Evolutionary conservation across 2,113 vertebrate genomes (phyloP), one percentile per base, ranked within the genome.

Genomic region (Balaeniceps rex): DNA sequence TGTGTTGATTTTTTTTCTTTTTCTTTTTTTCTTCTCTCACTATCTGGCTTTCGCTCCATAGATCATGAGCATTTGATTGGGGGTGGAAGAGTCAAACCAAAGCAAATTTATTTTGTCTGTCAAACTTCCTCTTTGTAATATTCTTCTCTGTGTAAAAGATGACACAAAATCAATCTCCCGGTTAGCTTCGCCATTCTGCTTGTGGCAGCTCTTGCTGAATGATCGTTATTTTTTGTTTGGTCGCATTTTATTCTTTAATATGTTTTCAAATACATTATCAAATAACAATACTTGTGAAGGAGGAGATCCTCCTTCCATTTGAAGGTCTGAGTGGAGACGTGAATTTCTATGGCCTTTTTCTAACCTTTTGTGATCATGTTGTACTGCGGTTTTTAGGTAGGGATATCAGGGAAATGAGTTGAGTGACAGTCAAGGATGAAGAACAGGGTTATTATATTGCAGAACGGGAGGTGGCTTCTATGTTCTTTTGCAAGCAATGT

Each of bases 131-230:
- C 16, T 89, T 74, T 66, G 51, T 80, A 91, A 89, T 97, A 89
- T 70, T 95, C 72, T 84, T 63, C 66, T 83, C 74, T 31, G 12
- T 72, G 94, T 93, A 94, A 83, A 93, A 93, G 87, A 72, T 82
- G 93, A 91, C 95, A 95, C 70, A 76, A 89, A 97, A 91, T 96
- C 84, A 95, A 95, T 97, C 94, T 95, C 84, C 33, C 3, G 1
- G 34, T 89, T 87, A 85, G 44, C 46, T 10, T 72, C 0, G 0
- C 44, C 6, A 1, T 88, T 92, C 68, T 44, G 42, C 85, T 86
- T n/a, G 49, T 4, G 23, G 46, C 78, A 46, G 49, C 54, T 81
- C 52, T 69, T 87, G 40, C 63, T 74, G 75, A 9, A 6, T 18
- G 81, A 72, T 89, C 6, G 0, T 93, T 87, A 58, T 38, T 89